Evolutionary conservation across 2,797 vertebrate species (phyloP).

Genomic region (Semotilus atromaculatus): DNA sequence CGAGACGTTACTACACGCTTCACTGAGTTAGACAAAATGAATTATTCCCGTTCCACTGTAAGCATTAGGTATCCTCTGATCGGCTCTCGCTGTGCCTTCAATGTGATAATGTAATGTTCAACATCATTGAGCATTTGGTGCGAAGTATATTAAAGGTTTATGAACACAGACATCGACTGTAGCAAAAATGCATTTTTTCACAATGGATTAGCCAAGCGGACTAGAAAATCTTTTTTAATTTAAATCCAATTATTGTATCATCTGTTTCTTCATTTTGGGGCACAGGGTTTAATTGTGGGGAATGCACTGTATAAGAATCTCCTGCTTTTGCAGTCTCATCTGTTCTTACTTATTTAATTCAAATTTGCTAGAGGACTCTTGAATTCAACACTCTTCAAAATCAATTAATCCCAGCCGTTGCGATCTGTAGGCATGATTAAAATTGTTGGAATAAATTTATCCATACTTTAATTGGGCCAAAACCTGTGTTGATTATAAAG

Average conservation of each 20-base stretch:
- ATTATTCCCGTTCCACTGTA: slow-evolving; percentile 1
- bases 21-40: slow-evolving; percentile 20
- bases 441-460: slow-evolving; percentile 63
- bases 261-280: slow-evolving; percentile 62
- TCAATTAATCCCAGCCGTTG: slow-evolving; percentile 56
- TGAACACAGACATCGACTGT: slow-evolving; percentile 38
- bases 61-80: not conserved
- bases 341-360: slow-evolving; percentile 61
- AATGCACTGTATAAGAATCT: slow-evolving; percentile 60
- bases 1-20: slow-evolving; percentile 17
- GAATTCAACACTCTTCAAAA: slow-evolving; percentile 50
- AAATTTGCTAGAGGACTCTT: slow-evolving; percentile 48
- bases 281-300: slow-evolving; percentile 64
- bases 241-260: slow-evolving; percentile 70
- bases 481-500: slow-evolving; percentile 55
- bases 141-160: slow-evolving; percentile 35
- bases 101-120: slow-evolving; percentile 48
- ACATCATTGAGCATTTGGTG: slow-evolving; percentile 35
- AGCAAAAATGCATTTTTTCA: slow-evolving; percentile 51
- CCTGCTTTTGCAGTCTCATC: slow-evolving; percentile 38
- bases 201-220: slow-evolving; percentile 64
- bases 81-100: not conserved
- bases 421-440: slow-evolving; percentile 57
- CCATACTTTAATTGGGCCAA: slow-evolving; percentile 60
- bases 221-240: slow-evolving; percentile 70